phyloP scores from a whole-genome alignment of 2,888 invertebrate species.

The Spialia ferax region DNA sequence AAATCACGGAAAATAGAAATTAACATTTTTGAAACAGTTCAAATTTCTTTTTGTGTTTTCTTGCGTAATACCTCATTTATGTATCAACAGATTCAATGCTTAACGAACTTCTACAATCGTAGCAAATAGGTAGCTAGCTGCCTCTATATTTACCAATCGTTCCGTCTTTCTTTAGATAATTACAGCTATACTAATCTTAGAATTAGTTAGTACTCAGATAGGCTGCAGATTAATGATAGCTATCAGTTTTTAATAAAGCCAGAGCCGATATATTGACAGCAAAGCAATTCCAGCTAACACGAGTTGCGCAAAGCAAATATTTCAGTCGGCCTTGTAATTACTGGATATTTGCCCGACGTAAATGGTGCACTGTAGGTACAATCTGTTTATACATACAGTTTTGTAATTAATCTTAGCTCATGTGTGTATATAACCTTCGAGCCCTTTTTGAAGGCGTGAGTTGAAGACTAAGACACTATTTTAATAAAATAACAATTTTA shows the following conservation, averaged over 20 bases:
- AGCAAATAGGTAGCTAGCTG: neutral
- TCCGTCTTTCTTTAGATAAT: constrained; percentile 5
- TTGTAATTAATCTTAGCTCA: constrained; percentile 36
- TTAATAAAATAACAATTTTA: too few species aligned
- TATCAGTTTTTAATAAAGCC: constrained; percentile 33
- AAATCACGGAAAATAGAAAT: too few species aligned
- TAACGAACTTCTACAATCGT: neutral
- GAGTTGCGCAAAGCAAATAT: constrained; percentile 66
- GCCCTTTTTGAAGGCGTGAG: neutral
- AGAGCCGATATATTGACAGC: constrained; percentile 33
- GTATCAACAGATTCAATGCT: neutral
- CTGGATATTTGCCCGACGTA: constrained; percentile 63
- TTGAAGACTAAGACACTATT: neutral
- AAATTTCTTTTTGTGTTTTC: too few species aligned
- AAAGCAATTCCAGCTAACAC: constrained; percentile 35
- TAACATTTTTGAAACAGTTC: too few species aligned
- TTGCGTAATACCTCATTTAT: too few species aligned
- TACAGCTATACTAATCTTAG: constrained; percentile 25
- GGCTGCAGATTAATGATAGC: constrained; percentile 33
- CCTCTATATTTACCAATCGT: neutral
- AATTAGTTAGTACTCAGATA: constrained; percentile 22
- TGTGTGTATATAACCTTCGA: constrained; percentile 24
- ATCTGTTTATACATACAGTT: constrained; percentile 26
- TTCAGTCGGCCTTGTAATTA: constrained; percentile 64
- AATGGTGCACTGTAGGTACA: constrained; percentile 41